Evolutionary conservation across 2,797 vertebrate genomes (phyloP).

Genomic region (Acipenser oxyrinchus): DNA sequence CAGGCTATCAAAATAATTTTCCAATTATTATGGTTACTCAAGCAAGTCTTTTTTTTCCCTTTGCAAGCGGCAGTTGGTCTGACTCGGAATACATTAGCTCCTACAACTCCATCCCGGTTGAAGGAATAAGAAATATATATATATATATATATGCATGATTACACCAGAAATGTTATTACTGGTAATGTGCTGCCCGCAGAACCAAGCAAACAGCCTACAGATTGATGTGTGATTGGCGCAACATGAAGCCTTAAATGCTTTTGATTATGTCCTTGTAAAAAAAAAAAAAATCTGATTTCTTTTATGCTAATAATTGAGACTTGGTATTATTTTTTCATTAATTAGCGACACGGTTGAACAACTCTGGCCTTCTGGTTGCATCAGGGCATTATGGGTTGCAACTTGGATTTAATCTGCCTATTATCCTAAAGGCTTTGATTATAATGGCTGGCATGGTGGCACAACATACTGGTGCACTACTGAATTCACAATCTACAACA

Average conservation of each 20-base stretch:
- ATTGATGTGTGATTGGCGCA: slow-evolving; percentile 50
- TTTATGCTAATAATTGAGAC: slow-evolving; percentile 33
- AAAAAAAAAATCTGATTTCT: slow-evolving; percentile 38
- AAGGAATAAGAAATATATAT: slow-evolving; percentile 62
- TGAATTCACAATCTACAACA: not conserved
- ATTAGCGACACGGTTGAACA: slow-evolving; percentile 43
- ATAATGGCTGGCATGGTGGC: slow-evolving; percentile 15
- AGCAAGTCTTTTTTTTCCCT: slow-evolving; percentile 79
- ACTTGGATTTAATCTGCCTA: slow-evolving; percentile 34
- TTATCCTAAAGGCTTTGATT: slow-evolving; percentile 24
- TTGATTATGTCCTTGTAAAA: slow-evolving; percentile 42
- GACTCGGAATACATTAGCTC: slow-evolving; percentile 88
- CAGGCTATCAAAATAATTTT: slow-evolving; percentile 98
- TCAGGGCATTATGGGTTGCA: slow-evolving; percentile 32
- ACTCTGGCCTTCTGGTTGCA: slow-evolving; percentile 39
- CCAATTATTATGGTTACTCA: slow-evolving; percentile 98
- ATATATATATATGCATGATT: slow-evolving; percentile 80
- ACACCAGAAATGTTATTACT: slow-evolving; percentile 73
- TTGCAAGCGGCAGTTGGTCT: slow-evolving; percentile 83
- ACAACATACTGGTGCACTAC: slow-evolving; percentile 9
- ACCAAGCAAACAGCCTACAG: slow-evolving; percentile 43
- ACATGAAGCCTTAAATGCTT: slow-evolving; percentile 51
- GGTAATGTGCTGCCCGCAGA: slow-evolving; percentile 52
- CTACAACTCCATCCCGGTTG: slow-evolving; percentile 80
- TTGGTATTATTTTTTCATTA: slow-evolving; percentile 37